phyloP scores from a whole-genome alignment of 2,888 invertebrate genomes.

The Agapostemon virescens region DNA sequence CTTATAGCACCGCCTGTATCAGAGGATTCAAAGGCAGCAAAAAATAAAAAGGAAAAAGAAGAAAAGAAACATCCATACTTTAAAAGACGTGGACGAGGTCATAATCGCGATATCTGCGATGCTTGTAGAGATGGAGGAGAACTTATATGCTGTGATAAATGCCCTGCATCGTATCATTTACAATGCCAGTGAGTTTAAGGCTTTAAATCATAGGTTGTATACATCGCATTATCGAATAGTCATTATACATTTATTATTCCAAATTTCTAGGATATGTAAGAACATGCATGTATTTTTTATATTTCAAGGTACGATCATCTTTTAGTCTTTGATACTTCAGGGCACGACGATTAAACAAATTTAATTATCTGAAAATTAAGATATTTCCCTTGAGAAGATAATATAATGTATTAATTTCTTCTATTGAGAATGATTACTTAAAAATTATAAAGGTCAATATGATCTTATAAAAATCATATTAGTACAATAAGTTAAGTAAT shows the following conservation, averaged over 20 bases:
- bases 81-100: constrained; percentile 92
- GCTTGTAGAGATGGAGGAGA: constrained; percentile 97
- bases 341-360: neutral
- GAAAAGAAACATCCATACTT: constrained; percentile 89
- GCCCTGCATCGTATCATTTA: constrained; percentile 97
- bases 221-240: neutral
- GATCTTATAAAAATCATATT: no score
- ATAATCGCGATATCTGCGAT: constrained; percentile 96
- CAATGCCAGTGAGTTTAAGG: constrained; percentile 91
- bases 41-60: constrained; percentile 81
- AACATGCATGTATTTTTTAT: neutral
- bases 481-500: no score
- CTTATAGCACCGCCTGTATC: constrained; percentile 93
- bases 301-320: neutral
- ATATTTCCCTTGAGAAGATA: neutral
- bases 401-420: neutral
- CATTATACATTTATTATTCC: neutral
- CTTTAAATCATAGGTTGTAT: no score
- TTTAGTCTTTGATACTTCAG: neutral
- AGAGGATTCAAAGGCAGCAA: constrained; percentile 85
- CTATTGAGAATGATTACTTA: no score
- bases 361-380: neutral
- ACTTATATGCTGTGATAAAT: constrained; percentile 96
- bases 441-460: no score
- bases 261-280: neutral